These are phyloP conservation scores for Pandion haliaetus DNA, from an alignment of 2,113 vertebrate genomes.

Conservation along the genomic window DNA sequence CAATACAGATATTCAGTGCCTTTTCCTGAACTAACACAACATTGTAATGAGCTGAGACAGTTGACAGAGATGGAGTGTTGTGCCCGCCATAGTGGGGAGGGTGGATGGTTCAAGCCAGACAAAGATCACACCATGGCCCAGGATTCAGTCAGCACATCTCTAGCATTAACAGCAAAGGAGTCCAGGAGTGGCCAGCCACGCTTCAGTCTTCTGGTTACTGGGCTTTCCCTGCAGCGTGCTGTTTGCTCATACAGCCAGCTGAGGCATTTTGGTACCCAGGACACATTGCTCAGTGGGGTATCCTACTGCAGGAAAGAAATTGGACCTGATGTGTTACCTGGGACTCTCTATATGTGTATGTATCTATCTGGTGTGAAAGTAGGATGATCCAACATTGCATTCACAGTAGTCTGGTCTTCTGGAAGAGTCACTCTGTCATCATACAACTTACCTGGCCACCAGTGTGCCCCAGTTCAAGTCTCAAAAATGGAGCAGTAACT, in stretches of 20 bases:
- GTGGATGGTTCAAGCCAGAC: background rate
- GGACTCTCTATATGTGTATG: background rate
- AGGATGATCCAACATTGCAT: background rate
- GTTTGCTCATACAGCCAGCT: fast-evolving
- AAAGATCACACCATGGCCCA: background rate
- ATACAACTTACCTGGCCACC: background rate
- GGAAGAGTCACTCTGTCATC: background rate
- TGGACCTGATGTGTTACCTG: background rate
- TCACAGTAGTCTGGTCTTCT: background rate
- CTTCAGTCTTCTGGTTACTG: background rate
- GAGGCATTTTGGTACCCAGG: background rate
- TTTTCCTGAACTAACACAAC: background rate
- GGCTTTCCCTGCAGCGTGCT: background rate
- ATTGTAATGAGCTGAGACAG: background rate
- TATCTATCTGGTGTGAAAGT: background rate
- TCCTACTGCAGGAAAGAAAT: background rate
- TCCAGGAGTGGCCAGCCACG: background rate
- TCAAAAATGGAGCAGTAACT: background rate
- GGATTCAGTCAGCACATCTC: background rate
- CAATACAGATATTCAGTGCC: background rate
- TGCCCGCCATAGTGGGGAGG: fast-evolving
- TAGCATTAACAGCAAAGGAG: background rate
- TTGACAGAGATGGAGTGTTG: background rate
- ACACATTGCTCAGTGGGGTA: background rate
- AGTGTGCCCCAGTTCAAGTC: background rate